These are phyloP conservation scores for Philhelius pedissequus DNA, from an alignment of 2,888 invertebrate species.

Conservation along the genomic window DNA sequence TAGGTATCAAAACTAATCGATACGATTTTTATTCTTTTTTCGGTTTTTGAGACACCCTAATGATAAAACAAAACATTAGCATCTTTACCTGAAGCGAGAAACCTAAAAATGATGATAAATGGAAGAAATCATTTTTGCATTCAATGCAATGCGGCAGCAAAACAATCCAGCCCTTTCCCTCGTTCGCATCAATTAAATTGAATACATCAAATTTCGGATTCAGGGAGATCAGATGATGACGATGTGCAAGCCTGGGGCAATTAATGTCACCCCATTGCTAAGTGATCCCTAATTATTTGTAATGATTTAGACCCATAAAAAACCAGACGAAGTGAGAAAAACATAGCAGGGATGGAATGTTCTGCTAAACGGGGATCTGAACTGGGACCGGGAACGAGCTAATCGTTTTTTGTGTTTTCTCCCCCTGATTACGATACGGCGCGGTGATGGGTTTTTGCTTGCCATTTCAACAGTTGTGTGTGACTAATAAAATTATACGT, in stretches of 20 bases:
- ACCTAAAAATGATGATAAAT: too few species aligned
- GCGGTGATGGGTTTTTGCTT: neutral
- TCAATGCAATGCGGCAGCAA: neutral
- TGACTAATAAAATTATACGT: constrained; percentile 67
- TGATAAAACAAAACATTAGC: too few species aligned
- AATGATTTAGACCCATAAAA: constrained; percentile 75
- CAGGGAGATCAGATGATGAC: neutral
- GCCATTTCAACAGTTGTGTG: constrained; percentile 63
- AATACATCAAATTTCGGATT: constrained; percentile 54
- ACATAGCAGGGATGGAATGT: constrained; percentile 6
- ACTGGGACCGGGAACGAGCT: constrained; percentile 1
- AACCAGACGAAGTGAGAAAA: constrained; percentile 65
- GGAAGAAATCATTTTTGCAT: neutral
- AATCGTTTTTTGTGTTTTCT: constrained; percentile 33
- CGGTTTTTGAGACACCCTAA: too few species aligned
- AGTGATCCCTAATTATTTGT: constrained; percentile 79
- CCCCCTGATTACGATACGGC: neutral
- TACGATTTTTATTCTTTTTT: too few species aligned
- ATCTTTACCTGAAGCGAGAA: neutral
- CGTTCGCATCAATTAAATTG: constrained; percentile 17
- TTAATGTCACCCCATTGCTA: constrained; percentile 79
- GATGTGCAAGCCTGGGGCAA: constrained; percentile 73
- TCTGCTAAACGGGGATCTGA: too few species aligned
- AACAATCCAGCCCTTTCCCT: constrained; percentile 20
- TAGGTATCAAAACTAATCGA: too few species aligned